A percentile compares a stretch with the other conserved stretches of the same genome.
phyloP scores from a whole-genome alignment of 2,797 vertebrate genomes.

The Acanthopagrus latus region DNA sequence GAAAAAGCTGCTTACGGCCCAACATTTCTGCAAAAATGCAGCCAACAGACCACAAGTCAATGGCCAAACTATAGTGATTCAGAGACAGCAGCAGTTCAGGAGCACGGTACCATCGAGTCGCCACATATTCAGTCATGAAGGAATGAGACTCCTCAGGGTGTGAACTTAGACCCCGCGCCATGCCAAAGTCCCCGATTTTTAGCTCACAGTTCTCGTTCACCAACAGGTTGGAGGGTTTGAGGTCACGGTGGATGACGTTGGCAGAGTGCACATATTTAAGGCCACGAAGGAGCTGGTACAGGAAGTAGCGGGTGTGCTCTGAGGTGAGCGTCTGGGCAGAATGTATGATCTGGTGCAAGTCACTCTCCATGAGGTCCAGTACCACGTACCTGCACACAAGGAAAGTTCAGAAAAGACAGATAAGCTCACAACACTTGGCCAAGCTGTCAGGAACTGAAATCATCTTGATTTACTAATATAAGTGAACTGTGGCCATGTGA shows the following conservation, averaged over 20 bases:
- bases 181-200: conserved; percentile 95
- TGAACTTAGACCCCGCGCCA: conserved; percentile 93
- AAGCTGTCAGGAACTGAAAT: background rate
- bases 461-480: background rate
- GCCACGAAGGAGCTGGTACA: conserved; percentile 95
- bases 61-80: conserved; percentile 93
- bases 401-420: conserved; percentile 5
- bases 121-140: conserved; percentile 96
- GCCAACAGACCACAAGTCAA: conserved; percentile 95
- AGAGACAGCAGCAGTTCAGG: conserved; percentile 94
- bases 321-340: conserved; percentile 90
- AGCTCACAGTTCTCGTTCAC: conserved; percentile 96
- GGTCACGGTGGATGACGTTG: conserved; percentile 94
- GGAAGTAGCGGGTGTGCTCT: conserved; percentile 93
- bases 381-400: conserved; percentile 89
- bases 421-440: background rate
- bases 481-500: background rate
- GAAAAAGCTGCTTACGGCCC: conserved; percentile 92
- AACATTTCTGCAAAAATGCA: conserved; percentile 96
- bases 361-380: conserved; percentile 95
- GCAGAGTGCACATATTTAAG: conserved; percentile 95
- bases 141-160: conserved; percentile 90
- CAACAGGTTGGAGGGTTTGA: conserved; percentile 93
- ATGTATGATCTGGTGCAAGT: conserved; percentile 95
- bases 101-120: conserved; percentile 95